Evolutionary conservation across 1,140 invertebrate species (phyloP).

Genomic region (Diachasmimorpha longicaudata): DNA sequence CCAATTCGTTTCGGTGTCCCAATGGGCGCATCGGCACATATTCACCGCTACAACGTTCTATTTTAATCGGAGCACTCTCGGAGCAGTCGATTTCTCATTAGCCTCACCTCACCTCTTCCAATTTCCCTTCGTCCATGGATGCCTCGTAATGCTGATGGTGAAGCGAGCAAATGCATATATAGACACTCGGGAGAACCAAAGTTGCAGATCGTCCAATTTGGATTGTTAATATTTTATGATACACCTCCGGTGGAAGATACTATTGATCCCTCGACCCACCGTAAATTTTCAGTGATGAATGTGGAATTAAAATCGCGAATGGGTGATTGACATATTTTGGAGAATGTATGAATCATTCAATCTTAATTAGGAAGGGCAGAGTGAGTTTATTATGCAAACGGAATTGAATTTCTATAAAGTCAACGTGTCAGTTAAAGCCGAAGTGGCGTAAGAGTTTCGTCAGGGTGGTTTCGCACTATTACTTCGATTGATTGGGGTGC

Average conservation of each 20-base stretch:
- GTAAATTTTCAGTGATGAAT: not conserved
- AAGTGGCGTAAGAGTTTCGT: too few species aligned
- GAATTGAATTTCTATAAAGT: too few species aligned
- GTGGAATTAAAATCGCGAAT: not conserved
- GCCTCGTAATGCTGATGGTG: not conserved
- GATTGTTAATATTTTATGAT: not conserved
- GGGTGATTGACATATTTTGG: not conserved
- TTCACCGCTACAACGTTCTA: not conserved
- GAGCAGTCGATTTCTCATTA: slow-evolving; percentile 20
- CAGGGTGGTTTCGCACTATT: too few species aligned
- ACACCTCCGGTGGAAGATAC: not conserved
- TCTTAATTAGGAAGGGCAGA: not conserved
- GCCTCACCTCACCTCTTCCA: not conserved
- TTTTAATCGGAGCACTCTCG: slow-evolving; percentile 14
- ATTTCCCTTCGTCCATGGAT: not conserved
- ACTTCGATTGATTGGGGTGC: too few species aligned
- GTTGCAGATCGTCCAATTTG: not conserved
- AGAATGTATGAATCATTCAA: not conserved
- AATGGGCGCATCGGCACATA: slow-evolving; percentile 8
- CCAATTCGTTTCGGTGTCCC: slow-evolving; percentile 11
- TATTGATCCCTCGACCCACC: not conserved
- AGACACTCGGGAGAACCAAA: not conserved
- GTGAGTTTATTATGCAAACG: not conserved
- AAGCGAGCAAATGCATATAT: not conserved
- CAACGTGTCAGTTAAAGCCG: too few species aligned